phyloP scores from a whole-genome alignment of 2,113 vertebrate species.

The Cepphus grylle region DNA sequence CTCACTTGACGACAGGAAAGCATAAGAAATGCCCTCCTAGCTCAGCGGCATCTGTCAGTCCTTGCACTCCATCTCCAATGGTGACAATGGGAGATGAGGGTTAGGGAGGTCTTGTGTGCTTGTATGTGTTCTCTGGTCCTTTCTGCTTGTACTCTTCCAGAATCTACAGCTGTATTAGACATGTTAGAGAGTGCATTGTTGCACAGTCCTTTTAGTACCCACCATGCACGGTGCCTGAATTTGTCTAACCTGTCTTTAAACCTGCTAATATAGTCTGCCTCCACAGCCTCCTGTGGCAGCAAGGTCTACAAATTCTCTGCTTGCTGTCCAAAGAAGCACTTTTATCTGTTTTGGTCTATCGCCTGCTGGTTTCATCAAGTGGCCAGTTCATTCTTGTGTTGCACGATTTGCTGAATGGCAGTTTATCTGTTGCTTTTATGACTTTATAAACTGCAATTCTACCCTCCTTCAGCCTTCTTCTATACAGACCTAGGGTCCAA shows the following conservation, averaged over 20 bases:
- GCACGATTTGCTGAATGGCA: neutral
- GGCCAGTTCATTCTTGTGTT: neutral
- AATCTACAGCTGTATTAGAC: neutral
- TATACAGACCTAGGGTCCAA: neutral
- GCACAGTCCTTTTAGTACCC: neutral
- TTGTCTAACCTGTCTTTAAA: neutral
- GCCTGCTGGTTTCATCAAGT: neutral
- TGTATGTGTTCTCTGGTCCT: neutral
- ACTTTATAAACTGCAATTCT: neutral
- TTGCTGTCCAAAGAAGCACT: neutral
- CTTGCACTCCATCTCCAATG: accelerated
- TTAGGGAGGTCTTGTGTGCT: neutral
- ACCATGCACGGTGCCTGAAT: neutral
- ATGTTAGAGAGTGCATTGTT: neutral
- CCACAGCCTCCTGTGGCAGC: neutral
- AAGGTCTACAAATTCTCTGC: neutral
- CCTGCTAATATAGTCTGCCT: neutral
- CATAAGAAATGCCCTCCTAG: neutral
- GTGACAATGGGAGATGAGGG: neutral
- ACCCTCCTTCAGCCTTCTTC: neutral
- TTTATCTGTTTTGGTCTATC: neutral
- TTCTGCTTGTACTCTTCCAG: neutral
- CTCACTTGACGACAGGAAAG: neutral
- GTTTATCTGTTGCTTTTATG: accelerated
- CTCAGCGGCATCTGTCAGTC: neutral